Evolutionary conservation across 2,888 invertebrate species (phyloP).

Genomic region (Chrysomela aeneicollis): DNA sequence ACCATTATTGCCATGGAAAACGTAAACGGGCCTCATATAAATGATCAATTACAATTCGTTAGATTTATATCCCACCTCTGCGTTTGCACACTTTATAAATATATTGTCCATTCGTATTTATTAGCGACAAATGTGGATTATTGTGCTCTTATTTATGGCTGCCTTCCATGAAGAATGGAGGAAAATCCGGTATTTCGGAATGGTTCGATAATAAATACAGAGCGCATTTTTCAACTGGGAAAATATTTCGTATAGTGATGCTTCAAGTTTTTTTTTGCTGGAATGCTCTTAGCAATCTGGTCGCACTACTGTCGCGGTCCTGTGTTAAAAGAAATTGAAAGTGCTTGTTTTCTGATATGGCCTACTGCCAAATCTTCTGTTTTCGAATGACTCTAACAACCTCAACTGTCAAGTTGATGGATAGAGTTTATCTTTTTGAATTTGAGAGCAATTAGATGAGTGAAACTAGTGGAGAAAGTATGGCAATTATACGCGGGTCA

Average conservation of each 20-base stretch:
- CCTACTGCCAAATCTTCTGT: too few relatives aligned
- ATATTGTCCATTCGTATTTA: conserved; percentile 36
- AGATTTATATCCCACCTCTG: conserved; percentile 44
- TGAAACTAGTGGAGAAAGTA: too few relatives aligned
- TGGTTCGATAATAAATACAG: neutral
- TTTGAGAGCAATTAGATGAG: too few relatives aligned
- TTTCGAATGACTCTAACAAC: too few relatives aligned
- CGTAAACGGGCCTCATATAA: conserved; percentile 48
- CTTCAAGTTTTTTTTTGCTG: neutral
- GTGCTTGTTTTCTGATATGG: too few relatives aligned
- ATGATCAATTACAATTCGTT: conserved; percentile 51
- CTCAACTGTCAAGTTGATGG: too few relatives aligned
- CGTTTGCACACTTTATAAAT: conserved; percentile 38
- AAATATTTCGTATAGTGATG: neutral
- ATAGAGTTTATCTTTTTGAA: too few relatives aligned
- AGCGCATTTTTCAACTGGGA: neutral
- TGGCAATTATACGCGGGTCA: too few relatives aligned
- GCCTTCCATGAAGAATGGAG: conserved; percentile 22
- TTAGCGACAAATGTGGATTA: conserved; percentile 38
- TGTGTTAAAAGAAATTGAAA: too few relatives aligned
- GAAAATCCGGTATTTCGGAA: conserved; percentile 10
- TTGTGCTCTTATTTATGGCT: conserved; percentile 32
- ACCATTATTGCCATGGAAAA: conserved; percentile 51
- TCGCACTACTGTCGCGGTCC: neutral
- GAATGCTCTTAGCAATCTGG: neutral